Conservation (phyloP, 35 echinoderm and acorn worm species). For the Apostichopus japonicus region DNA sequence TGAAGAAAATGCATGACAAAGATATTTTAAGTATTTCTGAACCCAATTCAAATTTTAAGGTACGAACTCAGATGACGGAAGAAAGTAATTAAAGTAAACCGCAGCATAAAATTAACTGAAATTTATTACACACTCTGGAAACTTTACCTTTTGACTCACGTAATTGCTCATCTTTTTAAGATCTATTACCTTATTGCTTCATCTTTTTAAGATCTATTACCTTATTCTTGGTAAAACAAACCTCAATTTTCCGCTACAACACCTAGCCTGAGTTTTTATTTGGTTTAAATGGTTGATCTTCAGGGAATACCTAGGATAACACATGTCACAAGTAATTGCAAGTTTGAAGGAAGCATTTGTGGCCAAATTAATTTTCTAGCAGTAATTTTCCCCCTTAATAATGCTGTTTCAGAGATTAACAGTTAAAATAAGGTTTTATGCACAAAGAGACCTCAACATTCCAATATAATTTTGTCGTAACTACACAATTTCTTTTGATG, state of each 20-base stretch:
- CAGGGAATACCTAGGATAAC: not conserved
- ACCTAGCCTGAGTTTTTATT: not conserved
- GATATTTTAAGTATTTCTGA: too few relatives aligned
- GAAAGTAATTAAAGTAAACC: too few relatives aligned
- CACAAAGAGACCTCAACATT: slow-evolving; percentile 3
- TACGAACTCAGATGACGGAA: too few relatives aligned
- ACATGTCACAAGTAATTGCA: not conserved
- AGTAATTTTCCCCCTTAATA: too few relatives aligned
- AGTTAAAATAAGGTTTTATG: too few relatives aligned
- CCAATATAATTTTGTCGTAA: not conserved
- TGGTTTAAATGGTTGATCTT: not conserved
- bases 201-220: not conserved
- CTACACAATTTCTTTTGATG: not conserved
- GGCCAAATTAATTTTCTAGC: too few relatives aligned
- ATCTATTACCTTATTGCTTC: not conserved
- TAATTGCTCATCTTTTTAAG: not conserved
- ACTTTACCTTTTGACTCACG: too few relatives aligned
- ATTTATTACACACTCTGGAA: too few relatives aligned
- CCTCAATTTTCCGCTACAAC: not conserved
- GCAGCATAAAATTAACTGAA: too few relatives aligned
- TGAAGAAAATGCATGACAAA: too few relatives aligned
- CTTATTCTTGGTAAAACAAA: not conserved
- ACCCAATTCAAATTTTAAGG: too few relatives aligned
- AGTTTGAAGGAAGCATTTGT: not conserved
- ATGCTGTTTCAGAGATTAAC: too few relatives aligned